These are phyloP conservation scores for Hylaea fasciaria DNA, from an alignment of 2,888 invertebrate species.

Conservation along the genomic window DNA sequence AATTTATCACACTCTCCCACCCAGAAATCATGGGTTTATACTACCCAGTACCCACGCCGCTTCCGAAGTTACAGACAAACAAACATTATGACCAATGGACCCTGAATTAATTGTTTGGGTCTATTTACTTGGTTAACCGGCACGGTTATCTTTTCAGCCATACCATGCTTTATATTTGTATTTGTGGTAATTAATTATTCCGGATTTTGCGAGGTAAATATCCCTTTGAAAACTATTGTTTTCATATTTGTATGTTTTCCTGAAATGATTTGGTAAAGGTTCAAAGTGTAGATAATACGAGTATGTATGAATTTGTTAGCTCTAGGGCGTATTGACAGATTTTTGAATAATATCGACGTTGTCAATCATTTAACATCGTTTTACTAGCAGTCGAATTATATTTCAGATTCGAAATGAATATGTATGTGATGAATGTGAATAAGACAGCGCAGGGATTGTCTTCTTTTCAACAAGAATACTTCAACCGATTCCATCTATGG, in stretches of 20 bases:
- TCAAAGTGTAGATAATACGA: constrained; percentile 2
- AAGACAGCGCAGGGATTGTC: too few species aligned
- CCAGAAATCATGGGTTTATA: constrained; percentile 49
- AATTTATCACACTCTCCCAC: constrained; percentile 45
- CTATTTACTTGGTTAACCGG: constrained; percentile 78
- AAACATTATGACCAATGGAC: constrained; percentile 82
- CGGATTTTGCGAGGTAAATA: constrained; percentile 35
- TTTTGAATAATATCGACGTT: too few species aligned
- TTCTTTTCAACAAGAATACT: too few species aligned
- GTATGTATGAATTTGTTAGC: background rate
- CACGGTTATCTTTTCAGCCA: constrained; percentile 78
- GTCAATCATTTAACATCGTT: too few species aligned
- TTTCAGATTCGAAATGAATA: too few species aligned
- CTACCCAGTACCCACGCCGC: constrained; percentile 27
- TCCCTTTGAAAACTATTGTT: constrained; percentile 32
- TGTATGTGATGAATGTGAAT: too few species aligned
- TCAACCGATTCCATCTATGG: too few species aligned
- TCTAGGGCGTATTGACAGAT: too few species aligned
- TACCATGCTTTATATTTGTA: constrained; percentile 66
- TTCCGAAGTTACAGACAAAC: constrained; percentile 71
- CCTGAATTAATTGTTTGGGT: constrained; percentile 79
- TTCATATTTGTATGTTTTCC: constrained; percentile 24
- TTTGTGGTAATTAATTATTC: constrained; percentile 62
- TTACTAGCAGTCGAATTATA: too few species aligned
- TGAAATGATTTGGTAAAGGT: constrained; percentile 23